Percentiles rank a stretch among this genome's conserved stretches.
Evolutionary conservation across 2,888 invertebrate species (phyloP).

Genomic region (Folsomia manolachei): DNA sequence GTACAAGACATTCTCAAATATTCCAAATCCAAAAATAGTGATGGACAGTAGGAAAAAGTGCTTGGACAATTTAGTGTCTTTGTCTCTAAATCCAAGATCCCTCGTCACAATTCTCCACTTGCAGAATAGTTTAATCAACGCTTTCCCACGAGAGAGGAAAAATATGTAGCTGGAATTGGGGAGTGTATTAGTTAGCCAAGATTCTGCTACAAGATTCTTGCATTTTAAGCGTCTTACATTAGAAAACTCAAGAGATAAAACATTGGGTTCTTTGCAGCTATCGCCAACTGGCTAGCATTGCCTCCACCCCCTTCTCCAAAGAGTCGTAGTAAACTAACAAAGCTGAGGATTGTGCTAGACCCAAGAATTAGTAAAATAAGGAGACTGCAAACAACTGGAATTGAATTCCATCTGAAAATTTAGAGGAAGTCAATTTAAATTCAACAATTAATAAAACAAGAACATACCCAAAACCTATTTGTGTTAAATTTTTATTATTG

Average conservation of each 20-base stretch:
- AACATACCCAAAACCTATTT: not conserved
- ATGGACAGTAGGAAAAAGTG: not conserved
- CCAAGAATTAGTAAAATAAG: not conserved
- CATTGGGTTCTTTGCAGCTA: constrained; percentile 24
- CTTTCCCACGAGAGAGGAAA: constrained; percentile 24
- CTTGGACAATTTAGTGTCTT: constrained; percentile 16
- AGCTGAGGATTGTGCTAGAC: constrained; percentile 23
- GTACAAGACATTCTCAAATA: constrained; percentile 18
- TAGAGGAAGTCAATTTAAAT: not conserved
- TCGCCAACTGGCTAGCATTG: constrained; percentile 34
- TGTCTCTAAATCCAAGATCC: constrained; percentile 23
- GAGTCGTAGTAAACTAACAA: constrained; percentile 18
- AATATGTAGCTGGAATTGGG: constrained; percentile 30
- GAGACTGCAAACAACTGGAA: not conserved
- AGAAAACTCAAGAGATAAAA: constrained; percentile 29
- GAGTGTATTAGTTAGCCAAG: too few relatives aligned
- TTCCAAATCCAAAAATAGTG: constrained; percentile 21
- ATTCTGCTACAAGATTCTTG: too few relatives aligned
- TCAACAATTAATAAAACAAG: too few relatives aligned
- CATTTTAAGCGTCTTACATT: constrained; percentile 26
- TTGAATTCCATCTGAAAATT: constrained; percentile 1
- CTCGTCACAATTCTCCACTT: constrained; percentile 27
- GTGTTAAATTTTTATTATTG: not conserved
- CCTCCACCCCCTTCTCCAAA: constrained; percentile 30
- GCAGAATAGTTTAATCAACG: constrained; percentile 23